Conservation (phyloP, 2,888 invertebrate genomes). For the Ernsta delagoae region DNA sequence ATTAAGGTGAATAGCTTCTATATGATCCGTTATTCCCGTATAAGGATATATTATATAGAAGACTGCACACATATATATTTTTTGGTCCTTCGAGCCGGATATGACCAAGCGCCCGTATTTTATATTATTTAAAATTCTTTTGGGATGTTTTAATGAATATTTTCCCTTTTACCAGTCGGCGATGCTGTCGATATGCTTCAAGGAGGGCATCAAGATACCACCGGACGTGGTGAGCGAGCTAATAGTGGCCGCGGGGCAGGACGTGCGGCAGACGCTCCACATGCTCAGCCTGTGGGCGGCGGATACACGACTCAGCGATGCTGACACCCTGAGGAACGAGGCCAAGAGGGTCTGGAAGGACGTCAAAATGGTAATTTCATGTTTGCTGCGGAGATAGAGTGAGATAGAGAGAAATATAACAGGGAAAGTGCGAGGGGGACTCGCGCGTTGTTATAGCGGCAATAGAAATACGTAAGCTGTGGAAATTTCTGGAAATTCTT, state of each 20-base stretch:
- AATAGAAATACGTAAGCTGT: too few species aligned
- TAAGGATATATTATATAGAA: too few species aligned
- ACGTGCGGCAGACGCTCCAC: conserved; percentile 97
- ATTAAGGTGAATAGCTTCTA: conserved; percentile 92
- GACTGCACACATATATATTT: too few species aligned
- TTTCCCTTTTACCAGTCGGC: conserved; percentile 86
- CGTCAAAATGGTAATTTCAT: conserved; percentile 79
- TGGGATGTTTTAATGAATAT: not conserved
- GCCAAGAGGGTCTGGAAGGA: conserved; percentile 90
- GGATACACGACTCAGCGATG: conserved; percentile 76
- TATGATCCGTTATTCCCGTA: too few species aligned
- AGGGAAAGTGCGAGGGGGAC: too few species aligned
- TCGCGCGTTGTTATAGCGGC: too few species aligned
- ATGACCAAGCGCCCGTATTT: not conserved
- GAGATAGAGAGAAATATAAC: too few species aligned
- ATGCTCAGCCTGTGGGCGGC: conserved; percentile 93
- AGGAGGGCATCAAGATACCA: conserved; percentile 93
- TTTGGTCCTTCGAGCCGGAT: too few species aligned
- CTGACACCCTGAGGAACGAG: conserved; percentile 82
- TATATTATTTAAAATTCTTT: not conserved
- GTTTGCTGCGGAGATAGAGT: too few species aligned
- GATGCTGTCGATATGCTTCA: conserved; percentile 95
- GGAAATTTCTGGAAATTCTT: too few species aligned
- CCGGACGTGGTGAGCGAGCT: conserved; percentile 92
- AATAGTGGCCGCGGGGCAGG: conserved; percentile 94